Evolutionary conservation across 2,113 vertebrate species (phyloP).

Genomic region (Percina caprodes): DNA sequence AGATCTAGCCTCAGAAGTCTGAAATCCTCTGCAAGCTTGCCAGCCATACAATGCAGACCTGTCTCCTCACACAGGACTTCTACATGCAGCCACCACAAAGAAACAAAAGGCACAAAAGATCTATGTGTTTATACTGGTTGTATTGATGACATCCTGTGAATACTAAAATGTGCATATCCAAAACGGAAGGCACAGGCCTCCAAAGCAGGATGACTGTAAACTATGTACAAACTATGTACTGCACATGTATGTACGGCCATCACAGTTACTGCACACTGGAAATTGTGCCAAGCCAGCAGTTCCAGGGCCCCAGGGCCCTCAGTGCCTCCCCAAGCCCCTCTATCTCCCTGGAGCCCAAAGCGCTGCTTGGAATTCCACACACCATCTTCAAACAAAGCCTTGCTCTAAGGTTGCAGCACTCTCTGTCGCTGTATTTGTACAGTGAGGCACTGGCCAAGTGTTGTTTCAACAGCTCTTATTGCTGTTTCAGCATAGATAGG

Average conservation of each 20-base stretch:
- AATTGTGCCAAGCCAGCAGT: constrained; percentile 78
- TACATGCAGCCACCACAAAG: constrained; percentile 48
- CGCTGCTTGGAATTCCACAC: constrained; percentile 77
- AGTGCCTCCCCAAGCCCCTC: constrained; percentile 48
- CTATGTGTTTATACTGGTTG: constrained; percentile 55
- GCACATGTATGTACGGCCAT: constrained; percentile 24
- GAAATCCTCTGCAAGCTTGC: constrained; percentile 62
- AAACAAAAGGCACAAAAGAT: constrained; percentile 58
- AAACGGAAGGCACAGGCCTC: neutral
- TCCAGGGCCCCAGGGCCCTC: constrained; percentile 37
- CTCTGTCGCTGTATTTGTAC: constrained; percentile 76
- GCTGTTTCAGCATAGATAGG: constrained; percentile 62
- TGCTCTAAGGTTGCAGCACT: constrained; percentile 61
- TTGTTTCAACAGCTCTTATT: constrained; percentile 61
- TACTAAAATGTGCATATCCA: constrained; percentile 18
- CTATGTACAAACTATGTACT: neutral
- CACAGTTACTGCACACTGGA: constrained; percentile 57
- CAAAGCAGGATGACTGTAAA: constrained; percentile 8
- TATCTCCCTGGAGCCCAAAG: constrained; percentile 62
- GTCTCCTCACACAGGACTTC: constrained; percentile 53
- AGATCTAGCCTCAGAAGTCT: constrained; percentile 67
- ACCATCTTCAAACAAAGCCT: constrained; percentile 79
- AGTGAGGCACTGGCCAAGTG: constrained; percentile 57
- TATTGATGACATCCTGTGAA: constrained; percentile 62
- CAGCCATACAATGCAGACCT: constrained; percentile 58